A percentile compares a stretch with the other conserved stretches of the same genome.
These are phyloP conservation scores for Eucidaris tribuloides DNA, from an alignment of 35 echinoderm and acorn worm species.

Conservation along the genomic window DNA sequence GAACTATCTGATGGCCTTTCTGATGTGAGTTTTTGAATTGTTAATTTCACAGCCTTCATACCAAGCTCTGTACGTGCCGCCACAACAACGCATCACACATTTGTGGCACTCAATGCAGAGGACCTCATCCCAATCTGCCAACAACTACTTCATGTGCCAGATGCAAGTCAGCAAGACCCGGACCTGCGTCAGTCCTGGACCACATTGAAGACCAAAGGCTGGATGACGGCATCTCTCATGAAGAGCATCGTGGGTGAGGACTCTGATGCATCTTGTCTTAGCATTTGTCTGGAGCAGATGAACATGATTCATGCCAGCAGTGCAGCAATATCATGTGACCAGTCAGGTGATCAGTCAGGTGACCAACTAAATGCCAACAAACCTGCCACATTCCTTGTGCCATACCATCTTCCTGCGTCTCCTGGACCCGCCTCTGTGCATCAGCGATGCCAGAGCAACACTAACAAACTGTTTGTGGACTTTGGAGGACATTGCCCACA, in stretches of 20 bases:
- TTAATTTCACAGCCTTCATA: no score
- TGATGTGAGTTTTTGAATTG: no score
- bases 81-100: background rate
- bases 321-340: no score
- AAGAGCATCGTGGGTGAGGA: background rate
- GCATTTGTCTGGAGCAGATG: background rate
- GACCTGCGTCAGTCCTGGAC: background rate
- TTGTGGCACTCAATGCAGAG: conserved; percentile 18
- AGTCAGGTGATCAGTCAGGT: no score
- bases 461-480: background rate
- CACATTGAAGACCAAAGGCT: background rate
- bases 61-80: no score
- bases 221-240: background rate
- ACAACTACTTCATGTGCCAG: background rate
- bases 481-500: conserved; percentile 4
- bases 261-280: background rate
- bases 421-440: no score
- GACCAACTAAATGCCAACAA: no score
- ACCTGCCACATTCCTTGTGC: no score
- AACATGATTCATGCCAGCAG: background rate
- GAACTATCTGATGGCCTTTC: no score
- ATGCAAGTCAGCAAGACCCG: background rate
- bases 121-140: background rate
- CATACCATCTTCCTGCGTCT: no score
- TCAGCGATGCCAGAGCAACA: no score